Base-by-base conservation (phyloP, 1,140 invertebrate genomes). In the Zaprionus camerounensis region DNA sequence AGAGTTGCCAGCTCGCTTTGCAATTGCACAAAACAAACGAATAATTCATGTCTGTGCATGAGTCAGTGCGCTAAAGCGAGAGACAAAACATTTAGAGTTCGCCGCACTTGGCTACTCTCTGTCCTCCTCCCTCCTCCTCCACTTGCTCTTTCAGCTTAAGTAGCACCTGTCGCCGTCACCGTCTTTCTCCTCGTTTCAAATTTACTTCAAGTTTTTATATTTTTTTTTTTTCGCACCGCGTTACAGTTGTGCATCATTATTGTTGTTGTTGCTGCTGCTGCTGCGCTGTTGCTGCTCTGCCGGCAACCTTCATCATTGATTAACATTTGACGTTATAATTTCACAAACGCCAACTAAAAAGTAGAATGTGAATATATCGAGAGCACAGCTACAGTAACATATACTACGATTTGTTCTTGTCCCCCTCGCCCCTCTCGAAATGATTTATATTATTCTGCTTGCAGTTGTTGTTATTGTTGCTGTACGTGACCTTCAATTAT, bases 241-340 rank as follows among this genome's bases (percentile, higher is more conserved):
- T 76, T 82, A 82, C 82, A 79, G 79, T 72, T 87, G 69, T 80
- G 72, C 76, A 71, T 26, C 15, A n/a, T 53, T 87, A 51, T 82
- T 81, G 69, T 70, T 81, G 75, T 70, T 76, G 77, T 63, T 82
- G 71, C 53, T 64, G 58, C 36, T 51, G 58, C 38, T 63, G 53
- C 38, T 22, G 38, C 53, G 20, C 26, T 55, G 26, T 15, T 24
- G 12, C 12, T 55, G 53, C 26, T 59, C 57, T 66, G 64, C 55
- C 44, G 62, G 51, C 79, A 88, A 90, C 85, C 85, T 88, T 88
- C 85, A 82, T 67, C 81, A 90, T 88, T 90, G 78, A 88, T 88
- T 88, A 88, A 85, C 85, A 88, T 88, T 88, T 90, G 85, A 90
- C 85, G 81, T 88, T 88, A 85, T 85, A 88, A 90, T 88, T 88